These are phyloP conservation scores for Bombylius discolor DNA, from an alignment of 2,888 invertebrate species.

Conservation along the genomic window DNA sequence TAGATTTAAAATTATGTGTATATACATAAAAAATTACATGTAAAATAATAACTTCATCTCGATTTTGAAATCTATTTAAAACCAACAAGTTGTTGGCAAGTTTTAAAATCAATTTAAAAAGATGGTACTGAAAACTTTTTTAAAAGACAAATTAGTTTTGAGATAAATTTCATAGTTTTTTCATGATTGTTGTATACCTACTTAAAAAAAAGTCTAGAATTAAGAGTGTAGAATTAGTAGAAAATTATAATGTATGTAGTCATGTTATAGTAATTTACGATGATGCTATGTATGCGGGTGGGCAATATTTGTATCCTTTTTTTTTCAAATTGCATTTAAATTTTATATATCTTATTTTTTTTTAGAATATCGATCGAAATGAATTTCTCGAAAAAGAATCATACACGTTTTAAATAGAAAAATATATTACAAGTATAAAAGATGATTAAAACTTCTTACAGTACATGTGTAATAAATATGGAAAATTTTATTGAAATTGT, in stretches of 20 bases:
- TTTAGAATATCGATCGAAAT: too few relatives aligned
- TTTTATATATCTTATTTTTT: too few relatives aligned
- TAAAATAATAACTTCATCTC: not conserved
- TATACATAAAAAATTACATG: too few relatives aligned
- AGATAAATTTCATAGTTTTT: slow-evolving; percentile 8
- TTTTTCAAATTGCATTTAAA: too few relatives aligned
- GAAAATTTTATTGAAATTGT: not conserved
- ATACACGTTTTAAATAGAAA: too few relatives aligned
- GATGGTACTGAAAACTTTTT: slow-evolving; percentile 3
- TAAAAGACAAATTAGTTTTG: slow-evolving; percentile 5
- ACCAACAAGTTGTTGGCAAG: slow-evolving; percentile 8
- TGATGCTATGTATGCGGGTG: not conserved
- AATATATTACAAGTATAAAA: too few relatives aligned
- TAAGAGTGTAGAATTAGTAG: not conserved
- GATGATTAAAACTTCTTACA: too few relatives aligned
- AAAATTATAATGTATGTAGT: too few relatives aligned
- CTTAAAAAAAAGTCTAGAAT: too few relatives aligned
- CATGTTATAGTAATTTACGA: not conserved
- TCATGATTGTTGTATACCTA: not conserved
- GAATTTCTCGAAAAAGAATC: too few relatives aligned
- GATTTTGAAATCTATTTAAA: not conserved
- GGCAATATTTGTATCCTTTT: not conserved
- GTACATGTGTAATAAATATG: too few relatives aligned
- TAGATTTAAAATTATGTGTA: too few relatives aligned
- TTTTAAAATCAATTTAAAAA: slow-evolving; percentile 5